Evolutionary conservation across 2,113 vertebrate species (phyloP).

Genomic region (Variabilichromis moorii): DNA sequence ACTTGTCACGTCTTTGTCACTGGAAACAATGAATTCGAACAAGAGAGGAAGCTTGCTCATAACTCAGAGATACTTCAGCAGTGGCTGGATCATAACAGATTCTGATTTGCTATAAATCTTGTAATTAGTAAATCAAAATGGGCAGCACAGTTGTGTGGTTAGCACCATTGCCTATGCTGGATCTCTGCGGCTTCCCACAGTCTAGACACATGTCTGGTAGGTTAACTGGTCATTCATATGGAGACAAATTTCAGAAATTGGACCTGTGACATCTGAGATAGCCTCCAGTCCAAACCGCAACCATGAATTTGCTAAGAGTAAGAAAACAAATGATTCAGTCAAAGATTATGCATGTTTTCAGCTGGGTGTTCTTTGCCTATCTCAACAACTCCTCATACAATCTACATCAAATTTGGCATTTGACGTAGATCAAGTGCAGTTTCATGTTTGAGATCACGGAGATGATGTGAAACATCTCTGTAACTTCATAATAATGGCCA

Average conservation of each 20-base stretch:
- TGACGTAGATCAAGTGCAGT: background rate
- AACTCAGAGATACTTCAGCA: background rate
- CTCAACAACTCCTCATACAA: background rate
- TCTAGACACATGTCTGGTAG: background rate
- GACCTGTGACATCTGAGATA: background rate
- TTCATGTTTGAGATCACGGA: background rate
- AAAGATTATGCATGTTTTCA: background rate
- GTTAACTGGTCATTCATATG: background rate
- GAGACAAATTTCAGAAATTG: background rate
- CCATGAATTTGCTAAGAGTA: background rate
- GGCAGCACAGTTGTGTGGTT: background rate
- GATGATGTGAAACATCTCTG: background rate
- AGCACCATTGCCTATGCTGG: background rate
- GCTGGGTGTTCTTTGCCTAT: background rate
- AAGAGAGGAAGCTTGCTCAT: background rate
- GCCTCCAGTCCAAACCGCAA: background rate
- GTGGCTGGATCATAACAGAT: background rate
- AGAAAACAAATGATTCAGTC: background rate
- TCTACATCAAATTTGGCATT: background rate
- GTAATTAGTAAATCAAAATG: background rate
- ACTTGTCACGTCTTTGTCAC: background rate
- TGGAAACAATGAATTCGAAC: background rate
- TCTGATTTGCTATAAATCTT: background rate
- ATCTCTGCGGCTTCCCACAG: background rate
- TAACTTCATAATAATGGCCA: background rate